Evolutionary conservation across 2,888 invertebrate genomes (phyloP).

Genomic region (Ormyrus rosae): DNA sequence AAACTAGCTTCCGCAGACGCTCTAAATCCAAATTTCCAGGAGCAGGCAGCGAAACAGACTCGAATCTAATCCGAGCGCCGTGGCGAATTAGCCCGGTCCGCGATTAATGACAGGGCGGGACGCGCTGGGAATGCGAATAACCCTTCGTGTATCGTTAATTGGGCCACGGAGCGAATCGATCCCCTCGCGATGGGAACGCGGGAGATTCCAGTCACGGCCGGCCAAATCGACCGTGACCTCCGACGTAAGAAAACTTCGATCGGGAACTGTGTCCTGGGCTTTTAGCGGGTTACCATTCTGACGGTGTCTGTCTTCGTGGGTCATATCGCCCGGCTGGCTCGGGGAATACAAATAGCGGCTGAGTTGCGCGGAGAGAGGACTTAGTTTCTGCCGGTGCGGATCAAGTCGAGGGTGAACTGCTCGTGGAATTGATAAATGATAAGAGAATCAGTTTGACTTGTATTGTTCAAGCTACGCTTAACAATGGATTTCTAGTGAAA

Average conservation of each 20-base stretch:
- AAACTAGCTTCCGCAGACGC: constrained; percentile 32
- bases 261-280: neutral
- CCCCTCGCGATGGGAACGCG: neutral
- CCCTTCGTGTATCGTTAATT: constrained; percentile 46
- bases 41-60: constrained; percentile 4
- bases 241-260: neutral
- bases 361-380: too few species aligned
- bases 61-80: constrained; percentile 45
- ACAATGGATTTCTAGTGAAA: too few species aligned
- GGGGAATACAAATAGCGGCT: neutral
- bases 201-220: constrained; percentile 36
- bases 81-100: constrained; percentile 35
- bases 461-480: too few species aligned
- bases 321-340: neutral
- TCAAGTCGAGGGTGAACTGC: too few species aligned
- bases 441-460: too few species aligned
- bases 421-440: too few species aligned
- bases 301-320: neutral
- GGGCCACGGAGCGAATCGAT: constrained; percentile 23
- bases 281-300: neutral
- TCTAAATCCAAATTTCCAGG: constrained; percentile 26
- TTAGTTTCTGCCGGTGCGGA: too few species aligned
- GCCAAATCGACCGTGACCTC: constrained; percentile 41
- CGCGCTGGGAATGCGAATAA: constrained; percentile 31
- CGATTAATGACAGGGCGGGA: constrained; percentile 41